These are phyloP conservation scores for Torymus auratus DNA, from an alignment of 2,888 invertebrate genomes.

Conservation along the genomic window DNA sequence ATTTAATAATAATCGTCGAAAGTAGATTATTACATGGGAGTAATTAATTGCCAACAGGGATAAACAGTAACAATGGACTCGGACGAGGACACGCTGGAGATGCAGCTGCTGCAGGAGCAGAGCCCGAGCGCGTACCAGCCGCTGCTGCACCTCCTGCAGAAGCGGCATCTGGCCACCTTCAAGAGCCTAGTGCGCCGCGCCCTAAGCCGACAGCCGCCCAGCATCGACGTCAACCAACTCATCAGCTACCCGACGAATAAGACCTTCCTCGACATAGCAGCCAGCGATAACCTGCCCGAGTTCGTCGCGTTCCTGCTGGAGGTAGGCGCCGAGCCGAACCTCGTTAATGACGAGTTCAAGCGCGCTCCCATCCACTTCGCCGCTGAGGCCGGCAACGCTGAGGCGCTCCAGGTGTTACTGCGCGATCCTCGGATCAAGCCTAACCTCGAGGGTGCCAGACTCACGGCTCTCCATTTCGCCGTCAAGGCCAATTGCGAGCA, in stretches of 20 bases:
- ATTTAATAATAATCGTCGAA: too few relatives aligned
- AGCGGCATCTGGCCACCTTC: slow-evolving; percentile 61
- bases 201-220: slow-evolving; percentile 52
- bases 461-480: slow-evolving; percentile 74
- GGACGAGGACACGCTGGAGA: slow-evolving; percentile 59
- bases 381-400: slow-evolving; percentile 77
- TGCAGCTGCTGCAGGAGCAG: slow-evolving; percentile 59
- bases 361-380: slow-evolving; percentile 84
- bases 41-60: too few relatives aligned
- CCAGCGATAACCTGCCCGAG: slow-evolving; percentile 78
- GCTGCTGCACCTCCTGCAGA: slow-evolving; percentile 58
- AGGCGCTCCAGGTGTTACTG: slow-evolving; percentile 67
- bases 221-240: slow-evolving; percentile 78
- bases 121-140: slow-evolving; percentile 25
- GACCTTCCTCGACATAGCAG: slow-evolving; percentile 81
- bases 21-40: too few relatives aligned
- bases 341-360: slow-evolving; percentile 79
- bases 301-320: slow-evolving; percentile 81
- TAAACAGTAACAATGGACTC: slow-evolving; percentile 56
- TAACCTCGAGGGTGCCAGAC: slow-evolving; percentile 67
- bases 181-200: slow-evolving; percentile 61
- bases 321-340: slow-evolving; percentile 81
- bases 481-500: slow-evolving; percentile 76
- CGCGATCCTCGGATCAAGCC: slow-evolving; percentile 67
- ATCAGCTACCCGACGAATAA: slow-evolving; percentile 80